Base-by-base conservation (phyloP, 2,888 invertebrate genomes). In the Epirrita christyi region DNA sequence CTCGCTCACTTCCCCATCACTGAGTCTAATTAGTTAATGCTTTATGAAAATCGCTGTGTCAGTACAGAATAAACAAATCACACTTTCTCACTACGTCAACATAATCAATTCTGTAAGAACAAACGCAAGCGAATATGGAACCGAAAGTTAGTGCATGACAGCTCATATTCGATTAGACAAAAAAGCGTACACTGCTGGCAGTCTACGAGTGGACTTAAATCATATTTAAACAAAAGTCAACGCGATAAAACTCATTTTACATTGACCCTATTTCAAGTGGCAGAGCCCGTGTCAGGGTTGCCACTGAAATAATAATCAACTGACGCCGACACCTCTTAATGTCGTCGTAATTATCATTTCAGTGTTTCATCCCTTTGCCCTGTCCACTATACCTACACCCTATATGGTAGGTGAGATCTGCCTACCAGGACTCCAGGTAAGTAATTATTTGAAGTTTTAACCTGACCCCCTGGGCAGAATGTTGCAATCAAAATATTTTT, bases 1-100 rank as follows among this genome's bases (percentile, higher is more conserved):
- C 55, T 60, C 43, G 56, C 59, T 60, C 43, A 54, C 59, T 66
- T 64, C 60, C 63, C 40, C 59, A 32, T 59, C 61, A 48, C 59
- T 46, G 56, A 62, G 40, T 57, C 71, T 80, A 80, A 81, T 83
- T n/a, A n/a, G n/a, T n/a, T 81, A 81, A 76, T 75, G 66, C 76
- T 76, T 74, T 73, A 81, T 78, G 79, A 76, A 78, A 78, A 79
- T 76, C 71, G 71, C 71, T 64, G 66, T 70, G 66, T 62, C 55
- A 40, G 29, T 13, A 38, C 55, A 42, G 47, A 56, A 46, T 41
- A 37, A 34, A 38, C 14, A 53, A 32, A 34, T 21, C 14, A 21
- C 13, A 40, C 14, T 9, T 3, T 15, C n/a, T 29, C 44, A 43
- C 43, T 51, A n/a, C 14, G 32, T 34, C 34, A 36, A 28, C 27